These are phyloP conservation scores for Lasioglossum lativentre DNA, from an alignment of 2,888 invertebrate species.

Conservation along the genomic window DNA sequence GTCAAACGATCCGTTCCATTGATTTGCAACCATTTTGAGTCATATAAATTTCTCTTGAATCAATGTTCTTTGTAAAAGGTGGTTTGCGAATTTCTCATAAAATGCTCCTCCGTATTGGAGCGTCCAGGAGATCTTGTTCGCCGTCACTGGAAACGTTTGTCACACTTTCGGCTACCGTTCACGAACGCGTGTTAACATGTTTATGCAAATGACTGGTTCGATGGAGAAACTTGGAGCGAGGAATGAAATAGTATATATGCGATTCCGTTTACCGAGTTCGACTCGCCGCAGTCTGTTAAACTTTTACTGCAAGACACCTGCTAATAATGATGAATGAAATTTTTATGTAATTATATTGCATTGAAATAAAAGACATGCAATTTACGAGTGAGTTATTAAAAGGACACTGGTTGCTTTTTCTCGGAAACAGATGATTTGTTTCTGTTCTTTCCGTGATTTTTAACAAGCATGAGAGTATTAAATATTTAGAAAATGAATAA, in stretches of 20 bases:
- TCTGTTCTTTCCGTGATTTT: slow-evolving; percentile 10
- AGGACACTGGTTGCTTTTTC: no score
- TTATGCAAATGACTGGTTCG: not conserved
- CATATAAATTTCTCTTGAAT: no score
- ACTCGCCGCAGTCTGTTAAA: not conserved
- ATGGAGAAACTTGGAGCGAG: not conserved
- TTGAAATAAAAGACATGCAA: not conserved
- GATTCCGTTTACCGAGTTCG: not conserved
- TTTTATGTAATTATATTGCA: not conserved
- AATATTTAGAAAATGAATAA: not conserved
- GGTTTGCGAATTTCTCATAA: no score
- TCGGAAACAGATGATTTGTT: no score
- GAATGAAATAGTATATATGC: not conserved
- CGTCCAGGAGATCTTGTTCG: not conserved
- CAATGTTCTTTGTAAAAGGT: no score
- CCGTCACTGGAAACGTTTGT: not conserved
- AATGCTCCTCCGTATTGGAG: no score
- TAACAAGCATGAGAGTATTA: not conserved
- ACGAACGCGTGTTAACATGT: slow-evolving; percentile 3
- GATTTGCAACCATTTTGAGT: no score
- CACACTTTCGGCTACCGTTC: slow-evolving; percentile 10
- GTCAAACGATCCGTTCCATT: no score
- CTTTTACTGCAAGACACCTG: not conserved
- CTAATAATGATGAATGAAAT: not conserved
- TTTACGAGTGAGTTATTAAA: not conserved